Evolutionary conservation across 1,140 invertebrate species (phyloP).

Genomic region (Coptotermes formosanus): DNA sequence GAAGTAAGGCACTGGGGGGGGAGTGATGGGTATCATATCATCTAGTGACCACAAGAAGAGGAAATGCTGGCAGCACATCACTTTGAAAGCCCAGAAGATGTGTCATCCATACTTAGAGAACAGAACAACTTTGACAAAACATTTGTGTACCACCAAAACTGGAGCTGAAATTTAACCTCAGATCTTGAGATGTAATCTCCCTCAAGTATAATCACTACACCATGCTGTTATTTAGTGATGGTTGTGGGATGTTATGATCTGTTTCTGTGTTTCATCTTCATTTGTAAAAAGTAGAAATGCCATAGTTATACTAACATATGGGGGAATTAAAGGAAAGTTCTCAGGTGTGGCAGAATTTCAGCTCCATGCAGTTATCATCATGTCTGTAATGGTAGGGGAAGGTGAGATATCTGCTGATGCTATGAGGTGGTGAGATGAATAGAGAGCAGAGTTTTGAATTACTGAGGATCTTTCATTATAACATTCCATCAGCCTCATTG

Average conservation of each 20-base stretch:
- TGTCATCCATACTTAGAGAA: neutral
- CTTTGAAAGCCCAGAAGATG: neutral
- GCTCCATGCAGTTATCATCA: neutral
- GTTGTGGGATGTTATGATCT: neutral
- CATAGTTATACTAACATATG: neutral
- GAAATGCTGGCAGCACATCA: neutral
- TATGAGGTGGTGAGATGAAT: slow-evolving; percentile 6
- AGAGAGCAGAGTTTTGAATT: neutral
- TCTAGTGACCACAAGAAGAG: neutral
- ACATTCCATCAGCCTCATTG: slow-evolving; percentile 14
- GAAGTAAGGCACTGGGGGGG: neutral
- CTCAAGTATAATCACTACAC: neutral
- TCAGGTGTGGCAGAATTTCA: neutral
- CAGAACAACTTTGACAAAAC: neutral
- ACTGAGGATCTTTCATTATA: neutral
- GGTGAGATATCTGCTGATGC: neutral
- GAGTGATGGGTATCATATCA: neutral
- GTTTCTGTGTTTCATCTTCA: neutral
- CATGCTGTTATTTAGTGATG: neutral
- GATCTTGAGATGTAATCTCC: neutral
- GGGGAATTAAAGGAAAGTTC: neutral
- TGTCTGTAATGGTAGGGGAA: neutral
- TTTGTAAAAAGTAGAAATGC: too few relatives aligned
- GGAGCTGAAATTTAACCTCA: neutral
- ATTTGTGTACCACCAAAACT: neutral